A percentile compares a stretch with the other conserved stretches of the same genome.
Evolutionary conservation across 1,140 invertebrate species (phyloP).

Genomic region (Camponotus vicinus): DNA sequence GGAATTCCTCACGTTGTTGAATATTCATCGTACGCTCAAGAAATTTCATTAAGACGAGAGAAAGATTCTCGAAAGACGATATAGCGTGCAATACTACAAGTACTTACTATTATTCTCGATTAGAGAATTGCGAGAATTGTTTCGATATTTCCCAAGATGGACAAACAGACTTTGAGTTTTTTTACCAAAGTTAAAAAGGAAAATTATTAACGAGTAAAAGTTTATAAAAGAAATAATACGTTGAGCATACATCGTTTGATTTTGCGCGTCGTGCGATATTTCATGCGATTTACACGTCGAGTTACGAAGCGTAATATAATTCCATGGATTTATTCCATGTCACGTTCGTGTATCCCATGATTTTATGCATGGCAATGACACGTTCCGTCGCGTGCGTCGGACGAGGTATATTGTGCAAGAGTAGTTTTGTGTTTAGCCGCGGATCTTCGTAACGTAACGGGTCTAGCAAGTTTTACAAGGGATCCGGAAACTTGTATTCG

Average conservation of each 20-base stretch:
- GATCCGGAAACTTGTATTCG: conserved; percentile 43
- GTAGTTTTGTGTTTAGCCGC: conserved; percentile 37
- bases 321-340: conserved; percentile 51
- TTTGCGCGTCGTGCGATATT: conserved; percentile 1
- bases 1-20: conserved; percentile 62
- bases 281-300: not conserved
- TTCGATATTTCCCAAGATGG: not conserved
- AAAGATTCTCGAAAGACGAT: not conserved
- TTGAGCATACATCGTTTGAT: not conserved
- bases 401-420: conserved; percentile 25
- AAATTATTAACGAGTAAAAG: not conserved
- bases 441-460: conserved; percentile 13
- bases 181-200: not conserved
- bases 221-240: no score
- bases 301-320: conserved; percentile 47
- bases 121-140: not conserved
- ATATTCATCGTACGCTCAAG: conserved; percentile 61
- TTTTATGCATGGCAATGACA: conserved; percentile 53
- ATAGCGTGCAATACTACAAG: not conserved
- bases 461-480: conserved; percentile 38
- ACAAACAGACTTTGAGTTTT: not conserved
- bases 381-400: conserved; percentile 17
- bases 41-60: conserved; percentile 64
- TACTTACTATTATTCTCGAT: conserved; percentile 3
- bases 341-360: conserved; percentile 56